phyloP scores from a whole-genome alignment of 1,140 invertebrate species.

The Pseudomyrmex cubaensis region DNA sequence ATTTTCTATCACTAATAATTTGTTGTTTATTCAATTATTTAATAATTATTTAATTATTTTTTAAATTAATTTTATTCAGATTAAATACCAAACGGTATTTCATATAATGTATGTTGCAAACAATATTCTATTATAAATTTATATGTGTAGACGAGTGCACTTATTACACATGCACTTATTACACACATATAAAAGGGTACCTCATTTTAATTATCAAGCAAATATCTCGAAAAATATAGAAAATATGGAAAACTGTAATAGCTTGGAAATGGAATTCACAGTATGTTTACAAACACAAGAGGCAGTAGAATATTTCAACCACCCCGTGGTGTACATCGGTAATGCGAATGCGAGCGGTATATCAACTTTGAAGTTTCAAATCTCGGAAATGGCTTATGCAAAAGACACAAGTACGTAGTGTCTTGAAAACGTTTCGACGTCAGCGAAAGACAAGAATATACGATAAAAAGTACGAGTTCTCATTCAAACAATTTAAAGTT shows the following conservation, averaged over 20 bases:
- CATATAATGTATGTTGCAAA: not conserved
- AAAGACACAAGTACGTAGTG: not conserved
- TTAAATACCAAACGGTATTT: no score
- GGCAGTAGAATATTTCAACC: no score
- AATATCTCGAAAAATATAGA: no score
- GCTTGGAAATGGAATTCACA: no score
- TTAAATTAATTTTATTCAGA: no score
- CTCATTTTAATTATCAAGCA: no score
- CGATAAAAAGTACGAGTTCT: not conserved
- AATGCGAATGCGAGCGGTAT: not conserved
- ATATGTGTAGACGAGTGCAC: not conserved
- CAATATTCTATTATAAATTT: not conserved
- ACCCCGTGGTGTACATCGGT: not conserved
- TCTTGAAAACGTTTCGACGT: not conserved
- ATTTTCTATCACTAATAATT: no score
- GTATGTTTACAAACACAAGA: no score
- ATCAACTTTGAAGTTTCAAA: not conserved
- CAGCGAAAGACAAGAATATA: not conserved
- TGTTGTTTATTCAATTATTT: not conserved
- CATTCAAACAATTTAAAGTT: no score
- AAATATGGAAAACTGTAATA: no score
- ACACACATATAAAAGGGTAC: no score
- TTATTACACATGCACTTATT: no score
- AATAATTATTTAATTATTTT: not conserved
- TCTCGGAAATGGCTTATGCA: not conserved